phyloP scores from a whole-genome alignment of 2,113 vertebrate genomes.

The Colaptes auratus region DNA sequence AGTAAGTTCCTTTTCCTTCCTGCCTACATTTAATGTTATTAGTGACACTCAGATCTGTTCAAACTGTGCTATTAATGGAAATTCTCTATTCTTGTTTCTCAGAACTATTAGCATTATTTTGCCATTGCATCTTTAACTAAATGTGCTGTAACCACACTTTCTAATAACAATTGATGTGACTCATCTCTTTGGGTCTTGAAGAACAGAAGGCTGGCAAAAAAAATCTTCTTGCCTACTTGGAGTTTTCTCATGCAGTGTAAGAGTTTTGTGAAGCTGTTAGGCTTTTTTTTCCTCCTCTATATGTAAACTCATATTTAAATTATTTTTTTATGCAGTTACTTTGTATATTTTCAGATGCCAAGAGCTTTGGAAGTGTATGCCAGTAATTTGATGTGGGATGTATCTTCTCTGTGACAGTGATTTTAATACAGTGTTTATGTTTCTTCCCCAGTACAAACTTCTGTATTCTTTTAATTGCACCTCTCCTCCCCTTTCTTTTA shows the following conservation, averaged over 20 bases:
- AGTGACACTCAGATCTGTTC: background rate
- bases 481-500: background rate
- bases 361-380: background rate
- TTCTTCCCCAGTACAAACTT: background rate
- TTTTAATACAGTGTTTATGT: background rate
- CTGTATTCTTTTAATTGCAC: background rate
- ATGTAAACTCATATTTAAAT: background rate
- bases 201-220: background rate
- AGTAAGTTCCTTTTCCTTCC: background rate
- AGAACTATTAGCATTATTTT: slow-evolving; percentile 4
- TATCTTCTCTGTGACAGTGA: background rate
- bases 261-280: background rate
- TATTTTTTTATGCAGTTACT: background rate
- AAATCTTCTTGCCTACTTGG: background rate
- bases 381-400: background rate
- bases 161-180: background rate
- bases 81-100: slow-evolving; percentile 4
- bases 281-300: background rate
- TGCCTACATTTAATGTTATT: background rate
- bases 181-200: background rate
- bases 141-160: background rate
- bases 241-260: background rate
- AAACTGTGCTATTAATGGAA: background rate
- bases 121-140: background rate
- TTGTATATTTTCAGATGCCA: background rate